Evolutionary conservation across 2,113 vertebrate species (phyloP), one percentile per base, ranked within the genome.

Genomic region (Cyprinus carpio): DNA sequence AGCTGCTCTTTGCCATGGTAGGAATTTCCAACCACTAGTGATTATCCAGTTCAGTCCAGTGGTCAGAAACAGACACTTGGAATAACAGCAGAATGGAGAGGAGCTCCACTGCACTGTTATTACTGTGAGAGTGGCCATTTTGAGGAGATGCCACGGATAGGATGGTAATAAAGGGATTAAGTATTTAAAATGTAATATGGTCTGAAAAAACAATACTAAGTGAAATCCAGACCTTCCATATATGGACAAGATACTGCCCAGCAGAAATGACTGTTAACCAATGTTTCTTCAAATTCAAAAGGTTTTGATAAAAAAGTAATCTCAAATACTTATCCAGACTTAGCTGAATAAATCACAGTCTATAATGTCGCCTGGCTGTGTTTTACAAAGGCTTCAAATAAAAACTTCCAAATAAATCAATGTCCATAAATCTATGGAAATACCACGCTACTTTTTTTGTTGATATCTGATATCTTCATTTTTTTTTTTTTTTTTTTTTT

Each of bases 21-120:
- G 83, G 54, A 90, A 78, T 93, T 94, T 94, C 92, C 93, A 92
- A 93, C 90, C 92, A 74, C 90, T 91, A 92, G 93, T 91, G 91
- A 87, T 92, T 91, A 92, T 92, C 90, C 92, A 90, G 91, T 82
- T 56, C 87, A 87, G 88, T 91, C 87, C 92, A 91, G 92, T 85
- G 91, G 92, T 93, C 91, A 90, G 91, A 91, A 89, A 92, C 91
- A 93, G 93, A 93, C 93, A 93, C 83, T 91, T 91, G 90, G 91
- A 93, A 93, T 90, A 92, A 64, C 81, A 81, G 51, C 23, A 81
- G 84, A 78, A 75, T 12, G 49, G 80, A 87, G 83, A 84, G 80
- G 75, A 85, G 75, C 75, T 83, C 23, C 37, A 46, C 84, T 76
- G 51, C 75, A 49, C 43, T 88, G 80, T 81, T 89, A 34, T 43